Percentiles rank a stretch among this genome's conserved stretches.
These are phyloP conservation scores for Gymnogyps californianus DNA, from an alignment of 2,113 vertebrate species.

Conservation along the genomic window DNA sequence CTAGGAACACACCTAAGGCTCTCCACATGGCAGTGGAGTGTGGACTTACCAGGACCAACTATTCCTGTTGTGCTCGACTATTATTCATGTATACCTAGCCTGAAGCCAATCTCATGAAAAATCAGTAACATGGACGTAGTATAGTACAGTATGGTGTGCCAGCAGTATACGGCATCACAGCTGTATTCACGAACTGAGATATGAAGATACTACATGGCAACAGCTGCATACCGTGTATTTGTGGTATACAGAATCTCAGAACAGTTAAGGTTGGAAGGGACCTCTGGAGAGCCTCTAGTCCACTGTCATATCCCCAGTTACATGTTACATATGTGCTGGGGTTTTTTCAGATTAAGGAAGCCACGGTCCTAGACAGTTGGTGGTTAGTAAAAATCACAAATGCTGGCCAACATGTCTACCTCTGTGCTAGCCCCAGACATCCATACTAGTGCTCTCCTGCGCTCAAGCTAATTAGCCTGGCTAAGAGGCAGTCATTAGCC, in stretches of 20 bases:
- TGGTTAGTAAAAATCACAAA: neutral
- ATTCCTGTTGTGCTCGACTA: neutral
- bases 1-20: neutral
- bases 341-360: neutral
- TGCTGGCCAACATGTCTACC: neutral
- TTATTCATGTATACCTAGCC: neutral
- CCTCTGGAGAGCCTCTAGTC: neutral
- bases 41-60: neutral
- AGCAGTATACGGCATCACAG: neutral
- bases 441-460: neutral
- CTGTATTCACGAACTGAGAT: neutral
- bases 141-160: neutral
- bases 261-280: neutral
- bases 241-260: neutral
- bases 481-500: neutral
- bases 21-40: neutral
- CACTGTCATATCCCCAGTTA: neutral
- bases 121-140: neutral
- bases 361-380: rapidly evolving
- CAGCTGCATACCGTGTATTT: neutral
- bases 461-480: neutral
- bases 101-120: neutral
- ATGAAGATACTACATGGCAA: neutral
- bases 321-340: neutral
- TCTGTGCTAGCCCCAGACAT: neutral